phyloP scores from a whole-genome alignment of 2,888 invertebrate species.

The Scaptomyza tumidula region DNA sequence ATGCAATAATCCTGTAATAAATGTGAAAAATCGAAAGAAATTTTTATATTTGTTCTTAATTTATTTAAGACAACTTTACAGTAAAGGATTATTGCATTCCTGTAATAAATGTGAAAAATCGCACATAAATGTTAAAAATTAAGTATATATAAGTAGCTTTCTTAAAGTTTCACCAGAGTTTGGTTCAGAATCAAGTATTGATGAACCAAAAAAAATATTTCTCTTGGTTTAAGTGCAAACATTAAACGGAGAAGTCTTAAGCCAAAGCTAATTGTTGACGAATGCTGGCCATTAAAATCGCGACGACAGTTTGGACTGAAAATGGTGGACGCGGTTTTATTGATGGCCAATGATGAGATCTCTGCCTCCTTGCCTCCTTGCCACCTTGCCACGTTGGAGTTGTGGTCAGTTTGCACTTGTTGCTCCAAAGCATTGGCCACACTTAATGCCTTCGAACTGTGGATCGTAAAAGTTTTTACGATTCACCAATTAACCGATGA shows the following conservation, averaged over 20 bases:
- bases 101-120: neutral
- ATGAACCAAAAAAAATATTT: neutral
- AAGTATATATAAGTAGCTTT: neutral
- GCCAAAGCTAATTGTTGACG: slow-evolving; percentile 60
- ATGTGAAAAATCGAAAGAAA: neutral
- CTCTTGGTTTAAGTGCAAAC: slow-evolving; percentile 35
- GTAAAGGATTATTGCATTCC: no score
- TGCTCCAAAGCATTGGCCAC: slow-evolving; percentile 64
- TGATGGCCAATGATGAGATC: slow-evolving; percentile 45
- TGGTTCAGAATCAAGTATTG: slow-evolving; percentile 11
- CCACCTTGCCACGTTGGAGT: neutral
- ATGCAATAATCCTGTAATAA: neutral
- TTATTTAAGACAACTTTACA: neutral
- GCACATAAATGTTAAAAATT: neutral
- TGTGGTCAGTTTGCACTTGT: slow-evolving; percentile 62
- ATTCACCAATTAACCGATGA: slow-evolving; percentile 83
- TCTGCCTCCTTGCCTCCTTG: neutral
- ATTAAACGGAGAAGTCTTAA: slow-evolving; percentile 49
- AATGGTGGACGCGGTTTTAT: slow-evolving; percentile 67
- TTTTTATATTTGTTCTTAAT: neutral
- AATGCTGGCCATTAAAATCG: slow-evolving; percentile 58
- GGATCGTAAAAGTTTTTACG: slow-evolving; percentile 82
- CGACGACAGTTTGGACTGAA: slow-evolving; percentile 54
- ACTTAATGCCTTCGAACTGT: slow-evolving; percentile 61
- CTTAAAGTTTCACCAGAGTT: neutral